Evolutionary conservation across 2,888 invertebrate species (phyloP), one percentile per base, ranked within the genome.

Genomic region (Rambutsinella grinnellia): DNA sequence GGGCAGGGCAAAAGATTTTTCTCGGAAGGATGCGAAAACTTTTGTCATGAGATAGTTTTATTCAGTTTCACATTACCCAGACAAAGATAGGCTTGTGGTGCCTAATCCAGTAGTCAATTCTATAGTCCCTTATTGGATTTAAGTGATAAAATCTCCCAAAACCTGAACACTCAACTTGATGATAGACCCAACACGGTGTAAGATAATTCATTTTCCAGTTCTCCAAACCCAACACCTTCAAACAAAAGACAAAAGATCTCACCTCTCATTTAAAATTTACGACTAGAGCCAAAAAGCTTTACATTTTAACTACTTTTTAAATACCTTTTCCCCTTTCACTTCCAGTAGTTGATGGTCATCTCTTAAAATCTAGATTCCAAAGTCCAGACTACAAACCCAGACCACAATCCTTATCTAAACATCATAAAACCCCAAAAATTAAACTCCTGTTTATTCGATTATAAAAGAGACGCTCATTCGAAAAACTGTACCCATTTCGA

Each of bases 401-500:
- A 56, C 71, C 54, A 71, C 56, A 60, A 13, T 66, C 51, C 74
- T 74, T 74, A 74, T 74, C 74, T 74, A 67, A 36, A 46, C 61
- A 74, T 74, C 74, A 67, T 74, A 74, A 74, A 74, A 74, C 74
- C 74, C 74, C 66, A 67, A 74, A 67, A 74, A 74, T 74, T 74
- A 74, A 74, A 74, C 74, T 74, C 61, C 74, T 74, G 74, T 74
- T 27, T 61, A 24, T 53, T 17, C 23, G 46, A n/a, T n/a, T n/a
- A n/a, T n/a, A n/a, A n/a, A n/a, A n/a, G n/a, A n/a, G n/a, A n/a
- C n/a, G n/a, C n/a, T n/a, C n/a, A n/a, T n/a, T n/a, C n/a, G n/a
- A n/a, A n/a, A n/a, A n/a, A n/a, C n/a, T n/a, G n/a, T n/a, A n/a
- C n/a, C n/a, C n/a, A n/a, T n/a, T 66, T 66, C 66, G 66, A 72